Base-by-base conservation (phyloP, 92 coral and sea anemone genomes). In the Palythoa heliodiscus region DNA sequence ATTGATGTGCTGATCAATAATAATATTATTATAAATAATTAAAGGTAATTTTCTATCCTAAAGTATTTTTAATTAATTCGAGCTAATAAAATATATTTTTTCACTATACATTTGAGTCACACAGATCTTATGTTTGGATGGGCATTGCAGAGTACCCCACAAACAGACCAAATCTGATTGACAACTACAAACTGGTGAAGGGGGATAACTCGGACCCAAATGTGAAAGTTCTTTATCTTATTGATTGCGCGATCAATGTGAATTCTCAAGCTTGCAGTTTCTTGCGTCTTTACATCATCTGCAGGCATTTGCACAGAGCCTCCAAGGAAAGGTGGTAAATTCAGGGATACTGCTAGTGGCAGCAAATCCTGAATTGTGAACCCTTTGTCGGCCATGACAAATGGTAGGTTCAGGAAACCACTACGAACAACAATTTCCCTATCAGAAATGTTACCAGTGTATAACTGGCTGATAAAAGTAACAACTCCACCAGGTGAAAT, bases 401-500 rank as follows among this genome's bases (percentile, higher is more conserved):
- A 74, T 48, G 63, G 78, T 47, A 74, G 29, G 29, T 48, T 11
- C 16, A 74, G 61, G 35, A 74, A 55, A 23, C 83, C 71, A 64
- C 71, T 78, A 10, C 83, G 47, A 16, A 12, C 35, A 37, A 78
- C 71, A 57, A 78, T 64, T 78, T 78, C 83, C 58, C 83, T 54
- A n/a, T 74, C 78, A 24, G 78, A 74, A 9, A 74, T 50, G 24
- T 7, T 73, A 7, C 77, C 77, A 39, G 58, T 40, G 57, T 73
- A 73, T 39, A 73, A 47, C 57, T 73, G 57, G 20, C 54, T 38
- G 11, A 73, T 39, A 40, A 73, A 38, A 1, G 54, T 73, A 19
- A 73, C 23, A 6, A 63, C 78, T 74, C 78, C 78, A 9, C 78
- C 78, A 9, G 78, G 78, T n/a, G 78, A 74, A 74, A 74, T 74